phyloP scores from a whole-genome alignment of 2,113 vertebrate genomes.

The Cygnus buccinator region DNA sequence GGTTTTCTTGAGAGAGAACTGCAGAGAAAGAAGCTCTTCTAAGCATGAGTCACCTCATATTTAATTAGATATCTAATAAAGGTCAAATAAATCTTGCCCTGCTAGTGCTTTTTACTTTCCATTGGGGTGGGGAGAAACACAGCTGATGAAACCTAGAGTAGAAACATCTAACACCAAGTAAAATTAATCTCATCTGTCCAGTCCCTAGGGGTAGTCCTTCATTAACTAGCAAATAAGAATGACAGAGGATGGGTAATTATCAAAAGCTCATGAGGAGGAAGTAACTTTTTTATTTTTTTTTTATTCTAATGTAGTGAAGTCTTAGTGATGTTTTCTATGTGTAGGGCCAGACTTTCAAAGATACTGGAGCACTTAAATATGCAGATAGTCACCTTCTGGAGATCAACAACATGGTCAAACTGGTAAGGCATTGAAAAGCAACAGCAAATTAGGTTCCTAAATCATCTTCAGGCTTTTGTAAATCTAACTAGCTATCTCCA shows the following conservation, averaged over 20 bases:
- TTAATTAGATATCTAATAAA: neutral
- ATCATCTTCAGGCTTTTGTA: neutral
- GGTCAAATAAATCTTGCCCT: neutral
- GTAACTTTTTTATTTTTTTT: neutral
- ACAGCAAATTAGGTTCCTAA: neutral
- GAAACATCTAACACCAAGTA: neutral
- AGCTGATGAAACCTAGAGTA: neutral
- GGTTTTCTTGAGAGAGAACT: neutral
- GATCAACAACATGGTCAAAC: neutral
- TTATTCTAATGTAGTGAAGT: neutral
- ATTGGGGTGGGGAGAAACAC: neutral
- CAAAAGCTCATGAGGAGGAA: neutral
- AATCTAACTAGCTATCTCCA: neutral
- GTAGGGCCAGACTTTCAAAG: neutral
- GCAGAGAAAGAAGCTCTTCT: neutral
- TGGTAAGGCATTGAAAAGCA: neutral
- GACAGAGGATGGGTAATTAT: neutral
- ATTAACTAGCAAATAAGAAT: conserved; percentile 9
- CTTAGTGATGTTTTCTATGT: neutral
- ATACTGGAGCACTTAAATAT: neutral
- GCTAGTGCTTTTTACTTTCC: neutral
- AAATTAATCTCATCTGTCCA: neutral
- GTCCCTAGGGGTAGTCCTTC: neutral
- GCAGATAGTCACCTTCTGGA: neutral
- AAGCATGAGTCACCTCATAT: neutral